Conservation (phyloP, 2,113 vertebrate genomes). For the Albula goreensis region DNA sequence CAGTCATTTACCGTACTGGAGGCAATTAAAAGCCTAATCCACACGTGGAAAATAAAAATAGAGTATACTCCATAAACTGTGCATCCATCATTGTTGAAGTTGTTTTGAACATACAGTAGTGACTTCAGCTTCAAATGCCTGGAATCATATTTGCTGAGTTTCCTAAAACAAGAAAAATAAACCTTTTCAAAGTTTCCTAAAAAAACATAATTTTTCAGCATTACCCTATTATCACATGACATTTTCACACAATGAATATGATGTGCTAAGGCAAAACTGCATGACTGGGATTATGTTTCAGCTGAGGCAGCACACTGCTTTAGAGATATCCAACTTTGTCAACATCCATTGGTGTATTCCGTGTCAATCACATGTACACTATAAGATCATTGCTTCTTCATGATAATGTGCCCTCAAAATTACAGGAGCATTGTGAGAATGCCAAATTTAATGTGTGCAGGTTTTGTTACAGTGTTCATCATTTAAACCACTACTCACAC, state of each 20-base stretch:
- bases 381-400: background rate
- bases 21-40: constrained; percentile 37
- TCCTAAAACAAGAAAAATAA: background rate
- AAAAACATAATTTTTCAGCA: background rate
- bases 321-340: background rate
- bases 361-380: background rate
- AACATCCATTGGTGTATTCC: background rate
- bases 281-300: background rate
- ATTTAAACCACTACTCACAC: too few relatives aligned
- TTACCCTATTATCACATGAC: background rate
- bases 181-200: background rate
- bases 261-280: background rate
- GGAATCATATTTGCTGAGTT: background rate
- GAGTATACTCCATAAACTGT: constrained; percentile 28
- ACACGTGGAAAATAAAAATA: constrained; percentile 31
- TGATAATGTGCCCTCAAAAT: background rate
- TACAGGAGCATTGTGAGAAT: too few relatives aligned
- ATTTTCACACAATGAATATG: background rate
- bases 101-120: constrained; percentile 15
- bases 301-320: background rate
- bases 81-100: constrained; percentile 32
- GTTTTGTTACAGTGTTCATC: too few relatives aligned
- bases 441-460: too few relatives aligned
- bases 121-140: background rate
- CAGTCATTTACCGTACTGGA: constrained; percentile 47